Evolutionary conservation across 2,113 vertebrate species (phyloP).

Genomic region (Plestiodon gilberti): DNA sequence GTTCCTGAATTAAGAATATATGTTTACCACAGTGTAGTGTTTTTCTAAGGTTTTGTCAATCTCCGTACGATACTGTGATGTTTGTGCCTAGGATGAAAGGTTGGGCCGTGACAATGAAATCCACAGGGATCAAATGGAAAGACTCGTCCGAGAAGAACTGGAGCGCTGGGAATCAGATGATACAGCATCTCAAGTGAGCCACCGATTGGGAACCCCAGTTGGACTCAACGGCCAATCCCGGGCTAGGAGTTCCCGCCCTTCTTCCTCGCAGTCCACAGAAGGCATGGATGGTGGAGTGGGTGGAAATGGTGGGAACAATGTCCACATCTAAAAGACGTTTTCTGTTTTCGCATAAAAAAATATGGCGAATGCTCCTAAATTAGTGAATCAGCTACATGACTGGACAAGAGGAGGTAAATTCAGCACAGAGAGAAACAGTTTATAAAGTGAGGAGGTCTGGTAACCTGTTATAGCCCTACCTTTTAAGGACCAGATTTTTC

Average conservation of each 20-base stretch:
- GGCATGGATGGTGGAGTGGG: slow-evolving; percentile 74
- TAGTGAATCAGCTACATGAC: neutral
- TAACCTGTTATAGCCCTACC: neutral
- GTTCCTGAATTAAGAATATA: neutral
- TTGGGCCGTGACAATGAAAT: slow-evolving; percentile 85
- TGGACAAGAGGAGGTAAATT: neutral
- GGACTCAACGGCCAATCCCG: slow-evolving; percentile 75
- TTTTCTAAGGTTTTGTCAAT: neutral
- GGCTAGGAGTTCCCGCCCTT: slow-evolving; percentile 75
- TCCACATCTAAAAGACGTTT: slow-evolving; percentile 73
- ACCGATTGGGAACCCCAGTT: slow-evolving; percentile 76
- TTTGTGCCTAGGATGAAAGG: slow-evolving; percentile 84
- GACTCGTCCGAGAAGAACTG: slow-evolving; percentile 91
- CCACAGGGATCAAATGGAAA: slow-evolving; percentile 93
- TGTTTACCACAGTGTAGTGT: neutral
- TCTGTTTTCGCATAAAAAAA: neutral
- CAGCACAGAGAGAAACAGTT: neutral
- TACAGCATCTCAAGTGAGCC: slow-evolving; percentile 85
- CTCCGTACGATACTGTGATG: neutral
- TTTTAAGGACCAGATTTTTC: neutral
- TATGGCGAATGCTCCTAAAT: neutral
- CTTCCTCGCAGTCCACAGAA: slow-evolving; percentile 90
- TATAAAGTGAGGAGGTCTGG: neutral
- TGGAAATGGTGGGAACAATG: slow-evolving; percentile 52
- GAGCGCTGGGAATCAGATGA: slow-evolving; percentile 95